Evolutionary conservation across 2,797 vertebrate genomes (phyloP), one percentile per base, ranked within the genome.

Genomic region (Scolopax rusticola): DNA sequence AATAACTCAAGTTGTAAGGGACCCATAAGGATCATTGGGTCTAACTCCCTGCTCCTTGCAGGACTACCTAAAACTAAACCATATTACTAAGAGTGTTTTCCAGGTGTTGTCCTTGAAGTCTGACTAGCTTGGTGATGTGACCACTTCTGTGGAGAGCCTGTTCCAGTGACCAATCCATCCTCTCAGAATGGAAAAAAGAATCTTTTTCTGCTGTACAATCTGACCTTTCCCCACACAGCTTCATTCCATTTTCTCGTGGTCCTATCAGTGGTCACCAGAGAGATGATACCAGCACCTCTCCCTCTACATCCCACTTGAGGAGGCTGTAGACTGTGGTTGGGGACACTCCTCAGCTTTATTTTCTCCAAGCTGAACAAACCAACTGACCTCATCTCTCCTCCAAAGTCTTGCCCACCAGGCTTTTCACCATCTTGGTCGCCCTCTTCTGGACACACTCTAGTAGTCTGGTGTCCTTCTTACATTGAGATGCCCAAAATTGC

Each of bases 281-380:
- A 61, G 32, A 73, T 24, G 57, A 64, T 20, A 57, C 45, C 12
- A 69, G 23, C 15, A 33, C 3, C 5, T 65, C 32, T 38, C 10
- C 25, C 12, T 71, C n/a, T 1, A 0, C 40, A 73, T 8, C 1
- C 0, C 4, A 5, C 28, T 50, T 67, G 11, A 71, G 68, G 25
- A 81, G 77, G 17, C 2, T 47, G 11, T 30, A 61, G 27, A 15
- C n/a, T 24, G 5, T 7, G 2, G 8, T 67, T 47, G 18, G 30
- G 18, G 5, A 56, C 51, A 53, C 12, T n/a, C 15, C 25, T 82
- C 32, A 24, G 17, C 17, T 17, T 71, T 73, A 32, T 64, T 21
- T 64, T 43, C 32, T 51, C 9, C 45, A 27, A 6, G 45, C 5
- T 40, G 56, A 75, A 53, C n/a, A 59, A 64, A n/a, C 15, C 30